Conservation (phyloP, 2,797 vertebrate genomes). For the Catostomus latipinnis region DNA sequence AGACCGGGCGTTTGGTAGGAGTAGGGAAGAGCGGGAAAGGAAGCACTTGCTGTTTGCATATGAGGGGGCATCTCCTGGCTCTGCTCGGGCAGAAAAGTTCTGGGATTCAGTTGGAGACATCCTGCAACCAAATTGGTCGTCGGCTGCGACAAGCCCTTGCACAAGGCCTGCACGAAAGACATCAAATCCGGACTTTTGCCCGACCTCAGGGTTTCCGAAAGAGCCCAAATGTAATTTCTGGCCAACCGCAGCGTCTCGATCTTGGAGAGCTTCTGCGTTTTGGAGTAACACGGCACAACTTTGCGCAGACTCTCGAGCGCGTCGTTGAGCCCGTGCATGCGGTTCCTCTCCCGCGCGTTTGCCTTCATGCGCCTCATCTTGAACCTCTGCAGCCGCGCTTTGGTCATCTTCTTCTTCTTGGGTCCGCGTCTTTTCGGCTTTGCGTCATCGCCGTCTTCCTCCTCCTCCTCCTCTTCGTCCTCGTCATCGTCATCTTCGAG, state of each 20-base stretch:
- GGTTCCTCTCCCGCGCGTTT: conserved; percentile 95
- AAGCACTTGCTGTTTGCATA: conserved; percentile 80
- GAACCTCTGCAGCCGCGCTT: conserved; percentile 94
- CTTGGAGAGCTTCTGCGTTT: conserved; percentile 98
- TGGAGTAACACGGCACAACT: conserved; percentile 98
- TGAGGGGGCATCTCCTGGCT: conserved; percentile 87
- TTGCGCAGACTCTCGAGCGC: conserved; percentile 97
- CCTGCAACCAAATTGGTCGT: conserved; percentile 97
- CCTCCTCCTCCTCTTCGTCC: conserved; percentile 83
- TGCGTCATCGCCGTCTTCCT: conserved; percentile 88
- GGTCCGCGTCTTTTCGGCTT: conserved; percentile 95
- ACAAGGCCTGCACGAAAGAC: conserved; percentile 95
- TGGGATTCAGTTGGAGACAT: conserved; percentile 95
- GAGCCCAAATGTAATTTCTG: conserved; percentile 99
- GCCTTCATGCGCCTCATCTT: conserved; percentile 96
- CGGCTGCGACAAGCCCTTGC: conserved; percentile 96
- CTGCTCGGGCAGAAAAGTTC: conserved; percentile 96
- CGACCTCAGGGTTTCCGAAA: conserved; percentile 93
- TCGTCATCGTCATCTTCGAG: conserved; percentile 83
- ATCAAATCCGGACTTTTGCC: conserved; percentile 96
- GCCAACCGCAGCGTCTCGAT: conserved; percentile 96
- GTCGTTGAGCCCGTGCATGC: conserved; percentile 98
- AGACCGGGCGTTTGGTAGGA: conserved; percentile 93
- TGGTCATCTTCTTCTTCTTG: conserved; percentile 99
- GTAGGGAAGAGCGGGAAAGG: conserved; percentile 85